Percentiles rank a stretch among this genome's conserved stretches.
Conservation (phyloP, 2,113 vertebrate species). For the Eolophus roseicapilla region DNA sequence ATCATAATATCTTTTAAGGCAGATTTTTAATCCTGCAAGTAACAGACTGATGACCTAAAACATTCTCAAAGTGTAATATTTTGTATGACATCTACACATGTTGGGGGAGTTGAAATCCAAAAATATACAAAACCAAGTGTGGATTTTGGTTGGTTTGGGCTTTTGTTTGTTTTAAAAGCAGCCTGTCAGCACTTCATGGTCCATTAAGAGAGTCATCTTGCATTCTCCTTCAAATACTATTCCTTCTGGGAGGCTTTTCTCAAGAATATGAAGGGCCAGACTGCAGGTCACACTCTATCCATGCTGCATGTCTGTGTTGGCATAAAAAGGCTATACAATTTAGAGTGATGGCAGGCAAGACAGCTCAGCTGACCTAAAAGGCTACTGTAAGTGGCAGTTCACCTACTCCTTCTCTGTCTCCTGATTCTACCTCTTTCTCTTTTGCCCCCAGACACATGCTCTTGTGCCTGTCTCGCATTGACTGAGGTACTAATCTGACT, state of each 20-base stretch:
- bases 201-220: not conserved
- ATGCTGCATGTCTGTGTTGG: not conserved
- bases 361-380: not conserved
- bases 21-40: constrained; percentile 45
- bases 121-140: not conserved
- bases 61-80: not conserved
- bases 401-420: not conserved
- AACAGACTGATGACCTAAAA: constrained; percentile 36
- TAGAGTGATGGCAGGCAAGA: not conserved
- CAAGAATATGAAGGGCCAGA: not conserved
- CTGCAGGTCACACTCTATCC: not conserved
- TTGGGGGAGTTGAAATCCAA: not conserved
- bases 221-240: not conserved
- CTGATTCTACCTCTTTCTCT: not conserved
- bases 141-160: not conserved
- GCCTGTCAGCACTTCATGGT: constrained; percentile 56
- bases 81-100: not conserved
- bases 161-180: constrained; percentile 53
- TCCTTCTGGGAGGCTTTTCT: not conserved
- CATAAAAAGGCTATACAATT: not conserved
- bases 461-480: not conserved
- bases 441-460: not conserved
- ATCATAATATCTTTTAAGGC: constrained; percentile 14
- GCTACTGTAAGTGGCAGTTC: not conserved
- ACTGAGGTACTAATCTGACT: not conserved